These are phyloP conservation scores for Planococcus citri DNA, from an alignment of 1,140 invertebrate species.

Conservation along the genomic window DNA sequence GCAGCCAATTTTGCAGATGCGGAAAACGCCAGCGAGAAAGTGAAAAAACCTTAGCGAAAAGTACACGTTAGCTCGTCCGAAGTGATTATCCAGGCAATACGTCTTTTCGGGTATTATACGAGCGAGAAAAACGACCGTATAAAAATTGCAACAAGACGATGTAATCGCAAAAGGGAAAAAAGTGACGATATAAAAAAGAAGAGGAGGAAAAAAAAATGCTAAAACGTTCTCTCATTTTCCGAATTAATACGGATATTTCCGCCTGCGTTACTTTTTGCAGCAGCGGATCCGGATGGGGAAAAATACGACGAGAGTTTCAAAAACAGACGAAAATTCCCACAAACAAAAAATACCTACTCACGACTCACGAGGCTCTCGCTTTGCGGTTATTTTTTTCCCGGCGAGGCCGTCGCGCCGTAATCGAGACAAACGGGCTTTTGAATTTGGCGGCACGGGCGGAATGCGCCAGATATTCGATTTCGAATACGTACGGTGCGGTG, in stretches of 20 bases:
- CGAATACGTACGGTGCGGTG: too few relatives aligned
- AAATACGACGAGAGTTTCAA: neutral
- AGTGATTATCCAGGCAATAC: neutral
- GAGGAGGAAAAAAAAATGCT: constrained; percentile 1
- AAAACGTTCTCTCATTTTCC: neutral
- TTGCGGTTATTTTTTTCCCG: neutral
- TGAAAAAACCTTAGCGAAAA: too few relatives aligned
- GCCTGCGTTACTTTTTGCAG: neutral
- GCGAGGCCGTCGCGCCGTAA: neutral
- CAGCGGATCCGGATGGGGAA: neutral
- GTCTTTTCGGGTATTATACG: neutral
- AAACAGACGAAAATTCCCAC: neutral
- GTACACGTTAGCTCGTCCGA: neutral
- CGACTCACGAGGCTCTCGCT: neutral
- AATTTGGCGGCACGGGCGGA: too few relatives aligned
- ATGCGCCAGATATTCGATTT: too few relatives aligned
- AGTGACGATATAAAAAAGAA: neutral
- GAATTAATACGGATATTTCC: neutral
- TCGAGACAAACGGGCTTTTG: too few relatives aligned
- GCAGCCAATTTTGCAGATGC: too few relatives aligned
- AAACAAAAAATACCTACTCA: neutral
- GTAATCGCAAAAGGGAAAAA: neutral
- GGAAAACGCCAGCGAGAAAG: too few relatives aligned
- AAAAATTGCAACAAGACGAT: neutral
- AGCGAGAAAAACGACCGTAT: neutral